These are phyloP conservation scores for Isichthys henryi DNA, from an alignment of 2,113 vertebrate species.

Conservation along the genomic window DNA sequence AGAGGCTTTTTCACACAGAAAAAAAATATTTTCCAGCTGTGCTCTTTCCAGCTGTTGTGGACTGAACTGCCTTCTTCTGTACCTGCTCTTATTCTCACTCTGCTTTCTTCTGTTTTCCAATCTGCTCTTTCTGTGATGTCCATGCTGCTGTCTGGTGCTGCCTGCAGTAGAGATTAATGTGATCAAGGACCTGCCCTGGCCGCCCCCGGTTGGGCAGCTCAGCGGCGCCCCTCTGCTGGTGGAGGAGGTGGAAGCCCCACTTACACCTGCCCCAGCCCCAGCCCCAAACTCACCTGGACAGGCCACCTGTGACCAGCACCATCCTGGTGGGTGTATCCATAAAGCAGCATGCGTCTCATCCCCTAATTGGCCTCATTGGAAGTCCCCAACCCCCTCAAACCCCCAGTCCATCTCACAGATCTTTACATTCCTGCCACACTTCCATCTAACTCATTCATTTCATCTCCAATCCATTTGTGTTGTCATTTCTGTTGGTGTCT, in stretches of 20 bases:
- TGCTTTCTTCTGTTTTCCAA: background rate
- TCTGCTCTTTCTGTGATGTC: slow-evolving; percentile 34
- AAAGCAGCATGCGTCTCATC: background rate
- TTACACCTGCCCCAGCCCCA: slow-evolving; percentile 45
- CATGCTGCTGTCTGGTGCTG: slow-evolving; percentile 34
- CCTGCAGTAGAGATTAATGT: slow-evolving; percentile 98
- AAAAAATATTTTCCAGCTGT: background rate
- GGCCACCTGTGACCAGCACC: slow-evolving; percentile 61
- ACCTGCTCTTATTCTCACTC: background rate
- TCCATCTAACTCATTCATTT: background rate
- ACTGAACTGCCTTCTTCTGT: background rate
- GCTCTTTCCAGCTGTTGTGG: background rate
- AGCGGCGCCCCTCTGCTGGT: slow-evolving; percentile 68
- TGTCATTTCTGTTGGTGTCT: background rate
- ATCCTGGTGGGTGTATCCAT: slow-evolving; percentile 65
- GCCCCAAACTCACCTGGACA: slow-evolving; percentile 31
- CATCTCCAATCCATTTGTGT: background rate
- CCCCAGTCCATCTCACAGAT: background rate
- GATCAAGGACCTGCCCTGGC: slow-evolving; percentile 97
- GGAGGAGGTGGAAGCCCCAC: slow-evolving; percentile 63
- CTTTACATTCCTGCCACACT: background rate
- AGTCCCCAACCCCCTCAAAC: background rate
- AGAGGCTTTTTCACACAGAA: background rate
- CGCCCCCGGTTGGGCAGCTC: slow-evolving; percentile 92
- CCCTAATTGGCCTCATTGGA: background rate